Percentiles rank a stretch among this genome's conserved stretches.
Evolutionary conservation across 2,888 invertebrate species (phyloP).

Genomic region (Hypsopygia costalis): DNA sequence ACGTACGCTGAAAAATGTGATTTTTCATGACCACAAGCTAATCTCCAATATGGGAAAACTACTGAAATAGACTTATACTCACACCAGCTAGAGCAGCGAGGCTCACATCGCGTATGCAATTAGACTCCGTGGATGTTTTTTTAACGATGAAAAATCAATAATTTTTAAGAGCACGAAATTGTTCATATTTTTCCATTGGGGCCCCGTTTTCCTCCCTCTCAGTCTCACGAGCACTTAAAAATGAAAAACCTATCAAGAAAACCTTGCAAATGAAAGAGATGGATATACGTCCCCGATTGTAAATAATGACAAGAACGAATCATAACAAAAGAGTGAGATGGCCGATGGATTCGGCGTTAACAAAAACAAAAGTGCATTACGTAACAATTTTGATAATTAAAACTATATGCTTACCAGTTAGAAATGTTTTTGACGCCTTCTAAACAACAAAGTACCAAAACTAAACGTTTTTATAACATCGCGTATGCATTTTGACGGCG

Average conservation of each 20-base stretch:
- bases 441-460: constrained; percentile 28
- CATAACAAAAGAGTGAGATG: constrained; percentile 72
- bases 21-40: constrained; percentile 59
- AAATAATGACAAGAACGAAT: constrained; percentile 71
- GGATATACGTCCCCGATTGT: constrained; percentile 63
- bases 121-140: constrained; percentile 53
- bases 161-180: constrained; percentile 72
- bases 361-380: constrained; percentile 54
- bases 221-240: constrained; percentile 63
- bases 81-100: constrained; percentile 42
- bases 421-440: constrained; percentile 18
- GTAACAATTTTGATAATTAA: constrained; percentile 31
- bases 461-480: constrained; percentile 45
- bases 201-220: constrained; percentile 60
- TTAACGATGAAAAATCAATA: constrained; percentile 78
- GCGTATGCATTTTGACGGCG: constrained; percentile 59
- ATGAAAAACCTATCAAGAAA: constrained; percentile 75
- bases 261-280: constrained; percentile 64
- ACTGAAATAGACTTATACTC: constrained; percentile 56
- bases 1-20: constrained; percentile 62
- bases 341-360: constrained; percentile 44
- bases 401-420: constrained; percentile 25
- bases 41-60: constrained; percentile 41
- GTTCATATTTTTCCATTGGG: constrained; percentile 73
- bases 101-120: constrained; percentile 62